Conservation (phyloP, 2,113 vertebrate species). For the Corythaixoides concolor region DNA sequence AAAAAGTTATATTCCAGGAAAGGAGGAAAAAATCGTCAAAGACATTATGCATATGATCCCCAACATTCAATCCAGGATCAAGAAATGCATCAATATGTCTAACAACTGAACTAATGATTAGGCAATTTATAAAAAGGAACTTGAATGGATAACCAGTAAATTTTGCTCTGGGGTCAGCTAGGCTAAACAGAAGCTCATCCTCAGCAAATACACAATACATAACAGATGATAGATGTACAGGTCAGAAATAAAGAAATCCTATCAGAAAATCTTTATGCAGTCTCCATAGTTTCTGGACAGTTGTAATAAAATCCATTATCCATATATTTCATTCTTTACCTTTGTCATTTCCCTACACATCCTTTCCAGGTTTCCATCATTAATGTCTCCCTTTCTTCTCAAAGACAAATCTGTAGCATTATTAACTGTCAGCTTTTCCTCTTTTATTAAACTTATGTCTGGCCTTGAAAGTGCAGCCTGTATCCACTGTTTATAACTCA, state of each 20-base stretch:
- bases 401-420: neutral
- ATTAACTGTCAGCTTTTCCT: neutral
- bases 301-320: constrained; percentile 14
- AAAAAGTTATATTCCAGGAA: neutral
- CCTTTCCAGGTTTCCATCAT: neutral
- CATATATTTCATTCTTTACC: neutral
- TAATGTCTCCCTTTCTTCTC: neutral
- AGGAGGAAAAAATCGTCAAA: neutral
- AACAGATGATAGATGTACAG: neutral
- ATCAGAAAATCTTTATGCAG: neutral
- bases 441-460: neutral
- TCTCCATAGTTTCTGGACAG: neutral
- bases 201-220: neutral
- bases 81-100: neutral
- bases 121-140: constrained; percentile 8
- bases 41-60: neutral
- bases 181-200: constrained; percentile 4
- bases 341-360: neutral
- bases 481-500: neutral
- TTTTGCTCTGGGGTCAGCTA: neutral
- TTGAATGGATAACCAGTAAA: neutral
- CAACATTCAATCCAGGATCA: neutral
- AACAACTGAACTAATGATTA: neutral
- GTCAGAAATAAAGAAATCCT: neutral
- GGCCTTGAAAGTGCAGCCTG: neutral